Evolutionary conservation across 2,113 vertebrate genomes (phyloP).

Genomic region (Melanostigma gelatinosum): DNA sequence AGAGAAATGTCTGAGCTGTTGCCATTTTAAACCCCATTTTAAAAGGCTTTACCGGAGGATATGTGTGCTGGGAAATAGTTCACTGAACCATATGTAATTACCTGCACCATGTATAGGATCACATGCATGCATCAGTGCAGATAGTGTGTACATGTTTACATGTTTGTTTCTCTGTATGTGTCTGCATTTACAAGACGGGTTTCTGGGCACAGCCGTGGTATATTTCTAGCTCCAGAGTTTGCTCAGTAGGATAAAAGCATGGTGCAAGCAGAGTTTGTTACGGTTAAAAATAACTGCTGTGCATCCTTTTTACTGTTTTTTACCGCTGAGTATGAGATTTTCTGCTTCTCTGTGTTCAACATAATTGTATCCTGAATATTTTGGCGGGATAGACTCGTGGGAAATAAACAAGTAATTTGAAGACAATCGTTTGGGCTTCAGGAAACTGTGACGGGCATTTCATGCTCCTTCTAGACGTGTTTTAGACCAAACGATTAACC

Average conservation of each 20-base stretch:
- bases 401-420: background rate
- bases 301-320: background rate
- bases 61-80: background rate
- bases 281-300: constrained; percentile 1
- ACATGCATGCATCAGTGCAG: background rate
- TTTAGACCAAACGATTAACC: background rate
- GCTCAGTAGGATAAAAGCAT: background rate
- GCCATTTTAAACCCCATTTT: background rate
- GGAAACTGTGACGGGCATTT: background rate
- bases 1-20: background rate
- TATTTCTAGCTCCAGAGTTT: constrained; percentile 8
- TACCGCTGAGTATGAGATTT: background rate
- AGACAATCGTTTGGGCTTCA: background rate
- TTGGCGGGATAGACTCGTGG: background rate
- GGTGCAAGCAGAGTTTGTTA: background rate
- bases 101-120: background rate
- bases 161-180: background rate
- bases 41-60: background rate
- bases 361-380: background rate
- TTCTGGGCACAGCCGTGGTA: background rate
- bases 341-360: background rate
- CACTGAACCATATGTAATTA: background rate
- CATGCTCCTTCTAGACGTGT: background rate
- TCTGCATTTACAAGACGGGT: background rate
- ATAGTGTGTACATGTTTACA: background rate